Conservation (phyloP, 1,140 invertebrate genomes). For the Agrypnia vestita region DNA sequence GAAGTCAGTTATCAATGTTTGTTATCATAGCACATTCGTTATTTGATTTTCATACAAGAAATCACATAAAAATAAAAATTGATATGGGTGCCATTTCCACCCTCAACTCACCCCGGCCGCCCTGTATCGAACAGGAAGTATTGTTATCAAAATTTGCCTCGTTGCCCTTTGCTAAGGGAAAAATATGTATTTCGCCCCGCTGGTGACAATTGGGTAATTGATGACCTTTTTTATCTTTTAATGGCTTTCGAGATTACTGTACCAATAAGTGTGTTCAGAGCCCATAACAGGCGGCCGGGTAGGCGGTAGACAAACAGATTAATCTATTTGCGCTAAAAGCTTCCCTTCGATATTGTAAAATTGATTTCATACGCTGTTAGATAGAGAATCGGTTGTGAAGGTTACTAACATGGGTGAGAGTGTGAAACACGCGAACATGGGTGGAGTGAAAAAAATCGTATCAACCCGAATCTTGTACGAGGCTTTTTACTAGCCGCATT, state of each 20-base stretch:
- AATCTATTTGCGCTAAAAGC: conserved; percentile 54
- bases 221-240: conserved; percentile 59
- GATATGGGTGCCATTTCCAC: neutral
- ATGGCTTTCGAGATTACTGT: conserved; percentile 52
- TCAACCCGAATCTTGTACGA: no score
- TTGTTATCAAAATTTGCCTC: conserved; percentile 44
- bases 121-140: conserved; percentile 14
- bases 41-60: no score
- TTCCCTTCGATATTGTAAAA: conserved; percentile 50
- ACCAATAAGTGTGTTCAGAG: conserved; percentile 53
- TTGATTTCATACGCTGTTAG: conserved; percentile 48
- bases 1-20: no score
- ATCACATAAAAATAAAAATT: no score
- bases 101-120: neutral
- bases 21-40: no score
- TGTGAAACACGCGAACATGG: no score
- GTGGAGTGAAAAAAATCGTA: no score
- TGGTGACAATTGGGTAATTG: conserved; percentile 56
- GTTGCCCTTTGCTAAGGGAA: neutral
- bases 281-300: conserved; percentile 31
- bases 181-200: conserved; percentile 46
- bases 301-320: conserved; percentile 39
- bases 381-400: neutral
- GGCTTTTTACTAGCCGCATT: no score
- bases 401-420: no score